Base-by-base conservation (phyloP, 2,888 invertebrate species). In the Rotaria magnacalcarata region DNA sequence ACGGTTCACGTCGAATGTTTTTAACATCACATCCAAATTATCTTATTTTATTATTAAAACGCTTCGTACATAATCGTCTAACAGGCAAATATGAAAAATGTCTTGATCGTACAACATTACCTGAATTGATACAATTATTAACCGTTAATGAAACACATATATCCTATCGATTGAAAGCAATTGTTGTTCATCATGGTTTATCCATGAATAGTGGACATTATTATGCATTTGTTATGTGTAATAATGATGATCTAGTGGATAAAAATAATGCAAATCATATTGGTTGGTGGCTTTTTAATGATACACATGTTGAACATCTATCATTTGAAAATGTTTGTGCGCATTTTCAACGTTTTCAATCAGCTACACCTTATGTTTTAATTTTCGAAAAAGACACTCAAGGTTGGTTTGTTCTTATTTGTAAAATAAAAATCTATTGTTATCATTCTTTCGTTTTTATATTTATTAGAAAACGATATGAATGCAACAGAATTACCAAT, bases 151-250 rank as follows among this genome's bases (percentile, higher is more conserved):
- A 80, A 80, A 24, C 80, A n/a, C 34, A 3, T 7, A 14, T 80
- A 80, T n/a, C 80, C 2, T 80, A 80, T 24, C 80, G 47, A 24
- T 47, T 80, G 10, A 80, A 47, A 80, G 80, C 80, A 3, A 80
- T 80, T 80, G 80, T 80, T 80, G 47, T 80, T 47, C 80, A 80
- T 80, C 80, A 80, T 47, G 80, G 80, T 47, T n/a, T 80, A 24
- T 80, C 80, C 11, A 80, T 80, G 80, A 80, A 80, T 80, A 80
- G 80, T n/a, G 80, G 80, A 24, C 80, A 80, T 80, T 80, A 80
- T n/a, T 80, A 80, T 80, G 43, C 80, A 80, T 80, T 80, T 47
- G 80, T 80, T 47, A 47, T 47, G 47, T n/a, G 24, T 47, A 47
- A 80, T 80, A n/a, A 80, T 43, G 34, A 67, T 67, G 67, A 67